Conservation (phyloP, 2,888 invertebrate species). For the Monoplex corrugatus region DNA sequence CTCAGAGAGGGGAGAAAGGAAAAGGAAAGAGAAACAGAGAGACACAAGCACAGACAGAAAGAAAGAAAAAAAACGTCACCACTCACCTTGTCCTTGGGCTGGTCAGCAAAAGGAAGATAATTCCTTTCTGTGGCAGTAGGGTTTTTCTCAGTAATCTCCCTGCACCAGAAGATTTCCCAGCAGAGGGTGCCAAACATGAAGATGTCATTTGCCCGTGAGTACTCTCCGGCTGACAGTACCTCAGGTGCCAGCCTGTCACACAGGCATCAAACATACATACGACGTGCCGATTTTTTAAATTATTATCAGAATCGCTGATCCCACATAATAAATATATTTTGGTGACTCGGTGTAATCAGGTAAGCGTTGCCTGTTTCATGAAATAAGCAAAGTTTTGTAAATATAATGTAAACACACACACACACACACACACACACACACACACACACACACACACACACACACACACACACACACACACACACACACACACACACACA, state of each 20-base stretch:
- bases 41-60: too few species aligned
- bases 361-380: not conserved
- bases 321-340: not conserved
- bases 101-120: conserved; percentile 37
- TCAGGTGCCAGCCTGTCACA: conserved; percentile 44
- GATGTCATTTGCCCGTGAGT: conserved; percentile 26
- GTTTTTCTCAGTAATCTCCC: conserved; percentile 26
- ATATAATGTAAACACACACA: not conserved
- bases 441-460: conserved; percentile 35
- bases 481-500: conserved; percentile 7
- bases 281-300: not conserved
- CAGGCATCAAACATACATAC: not conserved
- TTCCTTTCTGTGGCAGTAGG: conserved; percentile 19
- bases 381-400: not conserved
- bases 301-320: not conserved
- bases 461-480: conserved; percentile 33
- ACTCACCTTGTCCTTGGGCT: conserved; percentile 5
- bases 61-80: not conserved
- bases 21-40: too few species aligned
- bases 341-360: not conserved
- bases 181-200: conserved; percentile 45
- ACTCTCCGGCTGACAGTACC: conserved; percentile 26
- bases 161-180: conserved; percentile 34
- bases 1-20: too few species aligned
- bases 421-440: conserved; percentile 27